Evolutionary conservation across 1,140 invertebrate genomes (phyloP).

Genomic region (Caenorhabditis tropicalis): DNA sequence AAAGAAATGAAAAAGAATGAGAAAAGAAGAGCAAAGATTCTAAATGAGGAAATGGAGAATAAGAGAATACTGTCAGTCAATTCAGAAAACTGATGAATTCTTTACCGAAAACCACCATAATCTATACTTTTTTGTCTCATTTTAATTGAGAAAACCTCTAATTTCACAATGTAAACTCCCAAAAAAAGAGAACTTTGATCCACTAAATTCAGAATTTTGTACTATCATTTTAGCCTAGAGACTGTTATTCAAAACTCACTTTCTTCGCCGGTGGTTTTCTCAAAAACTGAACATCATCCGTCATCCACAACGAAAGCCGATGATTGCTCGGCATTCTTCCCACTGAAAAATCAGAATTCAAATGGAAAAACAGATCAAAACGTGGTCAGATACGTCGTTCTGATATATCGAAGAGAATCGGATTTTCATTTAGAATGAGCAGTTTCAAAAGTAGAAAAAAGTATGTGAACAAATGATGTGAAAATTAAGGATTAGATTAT

Average conservation of each 20-base stretch:
- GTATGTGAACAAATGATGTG: background rate
- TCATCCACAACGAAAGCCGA: conserved; percentile 15
- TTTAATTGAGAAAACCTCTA: too few species aligned
- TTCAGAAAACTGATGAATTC: too few species aligned
- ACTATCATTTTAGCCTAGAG: too few species aligned
- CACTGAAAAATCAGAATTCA: conserved; percentile 7
- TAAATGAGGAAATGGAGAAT: background rate
- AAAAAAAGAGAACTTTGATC: too few species aligned
- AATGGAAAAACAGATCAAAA: background rate
- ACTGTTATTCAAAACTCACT: too few species aligned
- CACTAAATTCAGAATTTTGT: too few species aligned
- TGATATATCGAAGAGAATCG: background rate
- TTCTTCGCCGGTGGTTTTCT: background rate
- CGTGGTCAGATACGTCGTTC: background rate
- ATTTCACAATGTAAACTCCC: too few species aligned
- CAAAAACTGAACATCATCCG: conserved; percentile 8
- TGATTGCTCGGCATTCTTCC: conserved; percentile 29
- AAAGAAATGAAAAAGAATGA: background rate
- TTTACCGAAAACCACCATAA: too few species aligned
- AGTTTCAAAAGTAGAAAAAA: background rate
- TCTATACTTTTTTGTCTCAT: too few species aligned
- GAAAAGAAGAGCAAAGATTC: background rate
- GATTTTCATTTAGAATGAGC: background rate
- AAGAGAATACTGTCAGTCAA: background rate
- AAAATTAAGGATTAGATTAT: conserved; percentile 17